Conservation (phyloP, 2,888 invertebrate genomes). For the Aricia artaxerxes region DNA sequence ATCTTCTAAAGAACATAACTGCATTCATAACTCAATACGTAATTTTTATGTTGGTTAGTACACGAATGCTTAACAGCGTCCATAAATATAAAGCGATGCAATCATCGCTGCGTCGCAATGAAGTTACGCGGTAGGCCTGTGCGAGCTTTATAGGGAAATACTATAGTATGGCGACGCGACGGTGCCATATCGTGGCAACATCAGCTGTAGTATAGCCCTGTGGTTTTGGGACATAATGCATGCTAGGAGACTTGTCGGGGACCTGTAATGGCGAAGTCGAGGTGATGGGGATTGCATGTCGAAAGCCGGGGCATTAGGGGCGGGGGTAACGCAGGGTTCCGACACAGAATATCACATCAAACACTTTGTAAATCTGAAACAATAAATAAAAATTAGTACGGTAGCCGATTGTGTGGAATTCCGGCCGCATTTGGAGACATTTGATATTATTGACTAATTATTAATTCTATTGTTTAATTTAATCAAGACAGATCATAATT, state of each 20-base stretch:
- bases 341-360: slow-evolving; percentile 78
- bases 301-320: slow-evolving; percentile 84
- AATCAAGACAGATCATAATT: too few species aligned
- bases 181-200: not conserved
- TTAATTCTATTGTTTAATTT: too few species aligned
- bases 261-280: slow-evolving; percentile 91
- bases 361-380: slow-evolving; percentile 79
- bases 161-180: not conserved
- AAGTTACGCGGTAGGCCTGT: too few species aligned
- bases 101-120: too few species aligned
- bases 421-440: too few species aligned
- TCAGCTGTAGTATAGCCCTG: not conserved
- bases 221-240: slow-evolving; percentile 42
- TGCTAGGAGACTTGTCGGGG: slow-evolving; percentile 66
- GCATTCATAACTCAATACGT: too few species aligned
- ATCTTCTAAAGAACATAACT: too few species aligned
- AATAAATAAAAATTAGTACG: slow-evolving; percentile 52
- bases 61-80: too few species aligned
- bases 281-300: slow-evolving; percentile 85
- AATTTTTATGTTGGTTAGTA: too few species aligned
- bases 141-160: not conserved
- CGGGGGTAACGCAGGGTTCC: slow-evolving; percentile 71
- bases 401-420: slow-evolving; percentile 8
- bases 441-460: too few species aligned
- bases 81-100: too few species aligned